phyloP scores from a whole-genome alignment of 2,797 vertebrate genomes.

The Sebastolobus altivelis region DNA sequence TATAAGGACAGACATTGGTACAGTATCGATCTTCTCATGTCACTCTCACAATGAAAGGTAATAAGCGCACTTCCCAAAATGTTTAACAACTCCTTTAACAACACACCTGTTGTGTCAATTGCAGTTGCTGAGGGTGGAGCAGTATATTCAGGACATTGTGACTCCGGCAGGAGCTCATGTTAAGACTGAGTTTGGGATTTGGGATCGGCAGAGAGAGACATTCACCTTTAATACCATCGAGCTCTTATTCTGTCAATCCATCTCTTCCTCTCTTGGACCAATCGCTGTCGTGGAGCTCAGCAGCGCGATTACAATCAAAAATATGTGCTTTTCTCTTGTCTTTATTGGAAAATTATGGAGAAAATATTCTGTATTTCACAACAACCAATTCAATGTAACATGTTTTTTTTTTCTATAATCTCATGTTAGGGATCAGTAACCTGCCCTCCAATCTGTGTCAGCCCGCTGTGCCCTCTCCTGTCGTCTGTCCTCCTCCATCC shows the following conservation, averaged over 20 bases:
- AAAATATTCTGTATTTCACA: constrained; percentile 1
- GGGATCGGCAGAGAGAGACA: constrained; percentile 25
- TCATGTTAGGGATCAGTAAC: constrained; percentile 38
- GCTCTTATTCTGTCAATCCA: constrained; percentile 34
- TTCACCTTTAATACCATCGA: constrained; percentile 40
- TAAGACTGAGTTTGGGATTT: constrained; percentile 16
- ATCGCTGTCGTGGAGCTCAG: constrained; percentile 21
- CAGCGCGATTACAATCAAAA: constrained; percentile 23
- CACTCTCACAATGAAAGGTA: background rate
- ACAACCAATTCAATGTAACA: constrained; percentile 14
- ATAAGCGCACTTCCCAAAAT: background rate
- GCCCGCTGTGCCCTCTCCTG: constrained; percentile 1
- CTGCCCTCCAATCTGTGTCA: constrained; percentile 46
- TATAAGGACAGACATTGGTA: too few species aligned
- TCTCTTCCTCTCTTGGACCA: constrained; percentile 13
- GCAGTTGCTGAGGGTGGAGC: background rate
- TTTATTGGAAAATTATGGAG: background rate
- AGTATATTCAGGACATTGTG: background rate
- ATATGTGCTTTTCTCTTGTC: background rate
- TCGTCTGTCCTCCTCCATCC: constrained; percentile 28
- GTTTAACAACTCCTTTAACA: background rate
- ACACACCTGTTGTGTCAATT: background rate
- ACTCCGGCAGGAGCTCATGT: background rate
- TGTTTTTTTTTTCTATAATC: constrained; percentile 31
- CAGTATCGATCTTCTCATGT: background rate